Base-by-base conservation (phyloP, 2,888 invertebrate species). In the Eudasyphora cyanicolor region DNA sequence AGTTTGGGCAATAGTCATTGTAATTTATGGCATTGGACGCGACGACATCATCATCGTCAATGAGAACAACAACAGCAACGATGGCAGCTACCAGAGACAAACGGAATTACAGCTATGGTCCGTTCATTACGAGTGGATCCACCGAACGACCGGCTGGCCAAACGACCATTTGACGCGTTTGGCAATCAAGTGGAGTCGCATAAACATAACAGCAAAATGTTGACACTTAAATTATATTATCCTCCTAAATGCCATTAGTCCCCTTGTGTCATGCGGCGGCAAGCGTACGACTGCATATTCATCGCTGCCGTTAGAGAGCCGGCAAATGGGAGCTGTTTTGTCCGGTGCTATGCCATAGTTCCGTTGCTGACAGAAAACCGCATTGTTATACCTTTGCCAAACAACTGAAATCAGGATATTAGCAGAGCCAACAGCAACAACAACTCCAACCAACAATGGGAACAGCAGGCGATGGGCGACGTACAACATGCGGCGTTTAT, bases 141-240 rank as follows among this genome's bases (percentile, higher is more conserved):
- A 57, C 24, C 24, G 57, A 27, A 24, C 27, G 27, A n/a, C 60
- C 60, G 29, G 17, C 29, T 29, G 29, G 27, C 14, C 27, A 12
- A 60, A 12, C 67, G 42, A 67, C 67, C 21, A 67, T 67, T 67
- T 67, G 42, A 77, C 49, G 69, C 79, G 79, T 77, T 73, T 69
- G 79, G 84, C 74, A 82, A 80, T 82, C 79, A 77, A 79, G 74
- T 82, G 70, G 54, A 80, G 76, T 82, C 79, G 83, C 85, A 85
- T 85, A 73, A 84, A 80, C 64, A 82, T 79, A 78, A 82, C 69
- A 79, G 32, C 75, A 86, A 85, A 87, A 87, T 88, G 89, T 87
- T 88, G 86, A 86, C 89, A 88, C 89, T 89, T 88, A 90, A 90
- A 89, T 90, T 89, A 89, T 89, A 90, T 90, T 90, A 90, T 89